Percentiles rank a stretch among this genome's conserved stretches.
Conservation (phyloP, 2,113 vertebrate genomes). For the Prinia subflava region DNA sequence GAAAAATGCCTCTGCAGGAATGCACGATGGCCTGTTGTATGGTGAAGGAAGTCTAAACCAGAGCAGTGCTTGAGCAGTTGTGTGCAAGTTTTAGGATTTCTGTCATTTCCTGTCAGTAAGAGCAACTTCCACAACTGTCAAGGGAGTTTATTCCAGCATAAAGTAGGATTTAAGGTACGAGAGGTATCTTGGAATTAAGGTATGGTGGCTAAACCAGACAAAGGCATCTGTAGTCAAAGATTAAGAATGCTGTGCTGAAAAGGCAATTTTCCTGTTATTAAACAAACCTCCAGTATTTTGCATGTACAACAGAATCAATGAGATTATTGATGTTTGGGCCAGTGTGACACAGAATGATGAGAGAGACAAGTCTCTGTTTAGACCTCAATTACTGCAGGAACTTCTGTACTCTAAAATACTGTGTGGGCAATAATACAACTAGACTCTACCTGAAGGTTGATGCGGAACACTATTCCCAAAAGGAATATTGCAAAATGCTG, state of each 20-base stretch:
- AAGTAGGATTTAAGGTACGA: background rate
- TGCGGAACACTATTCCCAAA: background rate
- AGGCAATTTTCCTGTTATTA: background rate
- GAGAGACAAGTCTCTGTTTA: background rate
- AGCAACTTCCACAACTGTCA: background rate
- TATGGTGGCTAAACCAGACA: background rate
- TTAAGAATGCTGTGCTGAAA: background rate
- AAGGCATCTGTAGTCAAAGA: background rate
- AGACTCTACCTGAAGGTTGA: background rate
- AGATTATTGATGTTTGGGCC: background rate
- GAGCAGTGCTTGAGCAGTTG: background rate
- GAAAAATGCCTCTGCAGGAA: background rate
- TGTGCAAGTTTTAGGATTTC: background rate
- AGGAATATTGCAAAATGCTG: background rate
- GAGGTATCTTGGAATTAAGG: background rate
- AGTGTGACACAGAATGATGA: background rate
- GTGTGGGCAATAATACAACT: background rate
- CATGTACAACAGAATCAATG: background rate
- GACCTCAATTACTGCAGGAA: background rate
- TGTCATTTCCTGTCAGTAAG: background rate
- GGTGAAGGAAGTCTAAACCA: background rate
- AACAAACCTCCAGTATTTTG: background rate
- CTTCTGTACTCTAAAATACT: background rate
- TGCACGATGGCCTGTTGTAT: background rate
- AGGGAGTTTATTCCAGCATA: background rate